Evolutionary conservation across 2,888 invertebrate species (phyloP).

Genomic region (Netelia melanura): DNA sequence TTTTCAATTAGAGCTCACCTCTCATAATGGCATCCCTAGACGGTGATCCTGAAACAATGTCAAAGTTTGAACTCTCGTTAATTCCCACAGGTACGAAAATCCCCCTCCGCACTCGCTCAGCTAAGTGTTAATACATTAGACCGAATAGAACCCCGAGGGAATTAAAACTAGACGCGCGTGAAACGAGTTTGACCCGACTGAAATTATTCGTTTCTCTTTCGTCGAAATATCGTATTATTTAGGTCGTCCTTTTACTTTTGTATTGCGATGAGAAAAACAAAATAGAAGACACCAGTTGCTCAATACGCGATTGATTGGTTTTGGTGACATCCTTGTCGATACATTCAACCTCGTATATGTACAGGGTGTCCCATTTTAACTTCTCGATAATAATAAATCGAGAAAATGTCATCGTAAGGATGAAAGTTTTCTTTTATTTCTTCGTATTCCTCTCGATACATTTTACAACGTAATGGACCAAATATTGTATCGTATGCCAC

Average conservation of each 20-base stretch:
- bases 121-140: neutral
- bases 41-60: constrained; percentile 78
- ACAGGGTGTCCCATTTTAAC: neutral
- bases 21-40: constrained; percentile 82
- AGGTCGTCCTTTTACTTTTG: neutral
- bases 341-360: neutral
- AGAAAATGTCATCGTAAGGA: too few relatives aligned
- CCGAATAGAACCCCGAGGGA: neutral
- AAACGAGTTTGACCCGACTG: neutral
- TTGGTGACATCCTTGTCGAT: neutral
- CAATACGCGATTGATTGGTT: constrained; percentile 2
- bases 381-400: too few relatives aligned
- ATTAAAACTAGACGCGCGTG: neutral
- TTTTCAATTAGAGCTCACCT: constrained; percentile 75
- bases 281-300: neutral
- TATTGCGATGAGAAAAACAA: neutral
- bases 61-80: constrained; percentile 51
- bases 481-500: too few relatives aligned
- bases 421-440: too few relatives aligned
- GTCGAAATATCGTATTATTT: neutral
- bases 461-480: too few relatives aligned
- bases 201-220: neutral
- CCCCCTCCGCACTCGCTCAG: too few relatives aligned
- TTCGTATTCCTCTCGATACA: too few relatives aligned
- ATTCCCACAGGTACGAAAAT: neutral